Evolutionary conservation across 1,140 invertebrate species (phyloP), one percentile per base, ranked within the genome.

Genomic region (Chironomus tepperi): DNA sequence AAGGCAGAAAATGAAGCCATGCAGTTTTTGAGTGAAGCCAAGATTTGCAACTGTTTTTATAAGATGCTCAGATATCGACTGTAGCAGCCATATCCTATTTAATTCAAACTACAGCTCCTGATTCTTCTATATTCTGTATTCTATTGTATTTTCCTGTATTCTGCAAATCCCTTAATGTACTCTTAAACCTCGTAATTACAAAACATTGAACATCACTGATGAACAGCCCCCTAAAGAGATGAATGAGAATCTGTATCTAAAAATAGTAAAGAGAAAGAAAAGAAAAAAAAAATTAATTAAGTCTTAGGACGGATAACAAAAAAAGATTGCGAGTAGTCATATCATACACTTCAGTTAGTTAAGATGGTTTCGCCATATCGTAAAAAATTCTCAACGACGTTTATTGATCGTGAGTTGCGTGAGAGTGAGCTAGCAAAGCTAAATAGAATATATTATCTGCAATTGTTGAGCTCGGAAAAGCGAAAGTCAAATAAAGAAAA

Each of bases 341-440:
- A 57, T 9, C 15, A n/a, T 57, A 57, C 3, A 18, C 65, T 19
- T 19, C 65, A 70, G n/a, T 70, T 70, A 70, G 65, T 70, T 10
- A 70, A 70, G 16, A 70, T 70, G 65, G 19, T 19, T 7, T 70
- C 65, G 6, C 65, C 65, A 21, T 70, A 70, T 70, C 65, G 65
- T 19, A 70, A 70, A 70, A 70, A 70, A 21, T 70, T 70, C 10
- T 70, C 65, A 70, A 19, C 16, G 9, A 16, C 19, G 2, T 70
- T 70, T 19, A n/a, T 57, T 57, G 65, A 18, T 7, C 65, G 65
- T 18, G 65, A 18, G 18, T 21, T 70, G 16, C 16, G 9, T 8
- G n/a, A 70, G 10, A 70, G 5, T 8, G 65, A 70, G 10, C 65
- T 18, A 0, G 16, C 19, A 21, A 70, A 70, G 18, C 65, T 70